A percentile compares a stretch with the other conserved stretches of the same genome.
Conservation (phyloP, 1,140 invertebrate species). For the Idris sp. region DNA sequence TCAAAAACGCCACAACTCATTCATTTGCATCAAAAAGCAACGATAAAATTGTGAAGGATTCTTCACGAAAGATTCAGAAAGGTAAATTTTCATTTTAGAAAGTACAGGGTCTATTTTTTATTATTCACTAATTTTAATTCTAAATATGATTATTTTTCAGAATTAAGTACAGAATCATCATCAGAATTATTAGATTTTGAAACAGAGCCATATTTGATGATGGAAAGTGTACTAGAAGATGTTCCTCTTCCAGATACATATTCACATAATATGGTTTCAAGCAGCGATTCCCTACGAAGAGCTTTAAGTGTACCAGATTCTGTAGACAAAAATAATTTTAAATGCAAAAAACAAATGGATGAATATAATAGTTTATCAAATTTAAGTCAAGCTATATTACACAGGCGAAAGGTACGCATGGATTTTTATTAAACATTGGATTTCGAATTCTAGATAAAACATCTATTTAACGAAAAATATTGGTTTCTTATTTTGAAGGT, state of each 20-base stretch:
- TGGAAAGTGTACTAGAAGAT: slow-evolving; percentile 85
- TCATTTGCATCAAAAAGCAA: slow-evolving; percentile 73
- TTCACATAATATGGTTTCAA: slow-evolving; percentile 84
- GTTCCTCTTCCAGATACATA: slow-evolving; percentile 82
- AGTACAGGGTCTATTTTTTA: too few relatives aligned
- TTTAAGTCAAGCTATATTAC: slow-evolving; percentile 74
- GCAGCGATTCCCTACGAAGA: slow-evolving; percentile 76
- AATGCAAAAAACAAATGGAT: slow-evolving; percentile 64
- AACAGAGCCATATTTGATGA: slow-evolving; percentile 88
- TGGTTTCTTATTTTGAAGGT: slow-evolving; percentile 63
- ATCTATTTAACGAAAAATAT: too few relatives aligned
- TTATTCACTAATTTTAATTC: too few relatives aligned
- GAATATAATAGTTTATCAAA: slow-evolving; percentile 74
- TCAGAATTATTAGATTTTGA: slow-evolving; percentile 86
- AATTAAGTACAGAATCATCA: slow-evolving; percentile 78
- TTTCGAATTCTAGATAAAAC: too few relatives aligned
- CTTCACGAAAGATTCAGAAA: slow-evolving; percentile 69
- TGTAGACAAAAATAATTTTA: slow-evolving; percentile 66
- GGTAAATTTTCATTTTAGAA: too few relatives aligned
- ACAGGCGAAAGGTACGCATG: slow-evolving; percentile 68
- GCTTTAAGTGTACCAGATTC: slow-evolving; percentile 73
- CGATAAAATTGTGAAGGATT: slow-evolving; percentile 69
- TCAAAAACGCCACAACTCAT: slow-evolving; percentile 81
- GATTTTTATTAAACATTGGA: too few relatives aligned
- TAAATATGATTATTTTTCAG: slow-evolving; percentile 41